Evolutionary conservation across 1,140 invertebrate genomes (phyloP).

Genomic region (Lasioglossum baleicum): DNA sequence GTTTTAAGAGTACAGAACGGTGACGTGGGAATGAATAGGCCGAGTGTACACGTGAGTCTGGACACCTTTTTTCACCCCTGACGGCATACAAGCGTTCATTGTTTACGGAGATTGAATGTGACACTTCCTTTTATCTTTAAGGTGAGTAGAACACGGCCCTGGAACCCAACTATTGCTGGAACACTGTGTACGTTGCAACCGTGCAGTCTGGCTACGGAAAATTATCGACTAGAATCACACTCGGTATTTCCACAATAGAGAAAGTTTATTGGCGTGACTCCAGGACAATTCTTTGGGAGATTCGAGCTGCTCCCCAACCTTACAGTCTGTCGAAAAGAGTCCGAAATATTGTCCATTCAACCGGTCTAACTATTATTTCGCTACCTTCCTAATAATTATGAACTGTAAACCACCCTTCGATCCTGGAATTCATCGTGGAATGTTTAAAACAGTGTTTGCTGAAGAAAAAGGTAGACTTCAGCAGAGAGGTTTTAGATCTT

Average conservation of each 20-base stretch:
- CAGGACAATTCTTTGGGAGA: background rate
- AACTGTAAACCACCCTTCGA: too few species aligned
- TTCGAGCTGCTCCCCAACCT: background rate
- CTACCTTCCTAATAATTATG: background rate
- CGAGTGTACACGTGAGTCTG: background rate
- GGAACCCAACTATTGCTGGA: background rate
- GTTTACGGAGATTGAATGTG: background rate
- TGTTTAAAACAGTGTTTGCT: too few species aligned
- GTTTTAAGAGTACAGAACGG: background rate
- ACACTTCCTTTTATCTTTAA: background rate
- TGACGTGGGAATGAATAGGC: background rate
- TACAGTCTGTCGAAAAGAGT: background rate
- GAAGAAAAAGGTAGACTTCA: too few species aligned
- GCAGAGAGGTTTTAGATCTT: too few species aligned
- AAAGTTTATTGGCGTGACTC: background rate
- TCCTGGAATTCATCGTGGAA: too few species aligned
- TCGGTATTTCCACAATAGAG: background rate
- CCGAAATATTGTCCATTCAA: background rate
- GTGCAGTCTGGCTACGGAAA: background rate
- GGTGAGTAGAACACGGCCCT: background rate
- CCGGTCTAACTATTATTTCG: background rate
- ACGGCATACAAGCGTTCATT: background rate
- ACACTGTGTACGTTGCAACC: background rate
- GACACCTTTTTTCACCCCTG: background rate
- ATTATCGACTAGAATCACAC: constrained; percentile 3